phyloP scores from a whole-genome alignment of 2,113 vertebrate species.

The Aplodontia rufa region DNA sequence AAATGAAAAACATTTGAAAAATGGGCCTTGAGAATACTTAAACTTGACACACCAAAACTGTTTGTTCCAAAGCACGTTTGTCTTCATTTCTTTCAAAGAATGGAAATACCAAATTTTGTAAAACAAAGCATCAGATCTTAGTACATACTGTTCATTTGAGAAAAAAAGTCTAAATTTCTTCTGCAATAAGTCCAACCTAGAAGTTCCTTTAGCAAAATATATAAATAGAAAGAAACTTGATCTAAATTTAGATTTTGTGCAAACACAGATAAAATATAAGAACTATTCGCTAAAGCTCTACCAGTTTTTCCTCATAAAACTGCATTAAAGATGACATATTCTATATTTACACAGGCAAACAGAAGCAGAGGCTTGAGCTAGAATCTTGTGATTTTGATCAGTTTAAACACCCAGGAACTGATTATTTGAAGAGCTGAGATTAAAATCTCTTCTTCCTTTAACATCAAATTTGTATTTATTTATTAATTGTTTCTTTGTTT shows the following conservation, averaged over 20 bases:
- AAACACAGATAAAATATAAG: slow-evolving; percentile 35
- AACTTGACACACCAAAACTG: not conserved
- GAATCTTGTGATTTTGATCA: not conserved
- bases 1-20: not conserved
- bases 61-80: not conserved
- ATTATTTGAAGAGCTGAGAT: not conserved
- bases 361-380: not conserved
- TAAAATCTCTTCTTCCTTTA: not conserved
- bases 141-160: not conserved
- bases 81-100: slow-evolving; percentile 3
- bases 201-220: not conserved
- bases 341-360: not conserved
- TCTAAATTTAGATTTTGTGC: not conserved
- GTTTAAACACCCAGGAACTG: not conserved
- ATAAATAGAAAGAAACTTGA: not conserved
- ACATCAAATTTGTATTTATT: not conserved
- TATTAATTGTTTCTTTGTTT: no score
- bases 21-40: not conserved
- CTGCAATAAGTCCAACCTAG: not conserved
- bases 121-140: not conserved
- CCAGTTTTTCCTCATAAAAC: not conserved
- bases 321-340: not conserved
- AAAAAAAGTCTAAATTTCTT: not conserved
- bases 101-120: not conserved
- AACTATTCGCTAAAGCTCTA: not conserved